Percentiles rank a stretch among this genome's conserved stretches.
Evolutionary conservation across 1,140 invertebrate species (phyloP).

Genomic region (Gryllus bimaculatus): DNA sequence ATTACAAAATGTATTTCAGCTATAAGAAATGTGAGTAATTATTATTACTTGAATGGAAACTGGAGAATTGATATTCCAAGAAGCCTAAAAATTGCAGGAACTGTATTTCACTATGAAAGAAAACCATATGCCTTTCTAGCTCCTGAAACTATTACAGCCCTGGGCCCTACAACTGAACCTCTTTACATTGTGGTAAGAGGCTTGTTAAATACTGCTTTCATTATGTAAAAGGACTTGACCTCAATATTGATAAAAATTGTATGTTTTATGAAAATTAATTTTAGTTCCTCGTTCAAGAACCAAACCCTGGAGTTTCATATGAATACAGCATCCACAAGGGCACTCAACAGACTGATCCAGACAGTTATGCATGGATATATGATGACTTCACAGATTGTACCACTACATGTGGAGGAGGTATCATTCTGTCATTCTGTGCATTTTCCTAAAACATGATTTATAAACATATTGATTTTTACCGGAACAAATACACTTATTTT

Average conservation of each 20-base stretch:
- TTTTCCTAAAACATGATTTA: no score
- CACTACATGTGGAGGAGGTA: conserved; percentile 78
- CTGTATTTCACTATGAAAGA: conserved; percentile 78
- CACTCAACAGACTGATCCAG: conserved; percentile 50
- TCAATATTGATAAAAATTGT: conserved; percentile 13
- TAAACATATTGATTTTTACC: no score
- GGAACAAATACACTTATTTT: no score
- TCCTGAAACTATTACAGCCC: conserved; percentile 68
- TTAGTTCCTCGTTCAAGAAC: conserved; percentile 76
- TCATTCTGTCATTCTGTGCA: background rate
- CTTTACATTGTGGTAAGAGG: conserved; percentile 74
- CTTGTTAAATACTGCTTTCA: no score
- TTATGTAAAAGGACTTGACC: background rate
- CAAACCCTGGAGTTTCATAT: conserved; percentile 76
- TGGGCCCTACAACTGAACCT: conserved; percentile 79
- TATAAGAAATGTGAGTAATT: conserved; percentile 66
- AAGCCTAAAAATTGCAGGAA: conserved; percentile 66
- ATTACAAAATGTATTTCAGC: conserved; percentile 40
- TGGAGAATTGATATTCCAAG: conserved; percentile 85
- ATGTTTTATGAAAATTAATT: conserved; percentile 25
- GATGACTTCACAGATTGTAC: conserved; percentile 73
- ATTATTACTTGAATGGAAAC: conserved; percentile 89
- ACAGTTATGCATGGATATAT: conserved; percentile 69
- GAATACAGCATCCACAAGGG: conserved; percentile 82
- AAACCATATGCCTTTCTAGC: conserved; percentile 67